Evolutionary conservation across 2,888 invertebrate genomes (phyloP).

Genomic region (Coremacera marginata): DNA sequence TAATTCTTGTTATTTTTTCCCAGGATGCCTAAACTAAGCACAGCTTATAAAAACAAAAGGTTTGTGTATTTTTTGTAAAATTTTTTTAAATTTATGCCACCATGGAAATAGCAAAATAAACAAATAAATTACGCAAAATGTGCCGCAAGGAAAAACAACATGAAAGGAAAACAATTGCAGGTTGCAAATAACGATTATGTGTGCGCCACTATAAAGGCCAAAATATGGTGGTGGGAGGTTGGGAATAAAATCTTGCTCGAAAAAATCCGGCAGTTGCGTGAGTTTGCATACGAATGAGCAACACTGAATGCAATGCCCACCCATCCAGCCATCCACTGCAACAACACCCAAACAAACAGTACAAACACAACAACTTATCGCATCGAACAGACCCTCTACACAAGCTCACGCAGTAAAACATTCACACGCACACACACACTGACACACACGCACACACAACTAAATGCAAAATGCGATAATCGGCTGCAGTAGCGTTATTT

Average conservation of each 20-base stretch:
- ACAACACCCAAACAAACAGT: neutral
- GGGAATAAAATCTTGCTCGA: neutral
- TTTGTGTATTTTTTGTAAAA: neutral
- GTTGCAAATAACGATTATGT: constrained; percentile 1
- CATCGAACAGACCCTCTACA: constrained; percentile 13
- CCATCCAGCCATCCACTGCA: neutral
- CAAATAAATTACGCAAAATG: neutral
- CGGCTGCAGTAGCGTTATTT: constrained; percentile 25
- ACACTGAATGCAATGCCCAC: neutral
- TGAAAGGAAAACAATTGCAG: neutral
- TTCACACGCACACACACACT: neutral
- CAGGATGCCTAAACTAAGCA: neutral
- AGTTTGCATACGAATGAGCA: constrained; percentile 48
- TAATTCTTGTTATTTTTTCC: neutral
- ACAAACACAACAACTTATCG: constrained; percentile 27
- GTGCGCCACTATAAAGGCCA: neutral
- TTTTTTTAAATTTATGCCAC: neutral
- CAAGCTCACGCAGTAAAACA: neutral
- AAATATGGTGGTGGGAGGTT: neutral
- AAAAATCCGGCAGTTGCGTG: constrained; percentile 43
- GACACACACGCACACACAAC: neutral
- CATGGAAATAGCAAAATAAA: neutral
- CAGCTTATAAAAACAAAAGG: neutral
- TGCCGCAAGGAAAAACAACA: neutral
- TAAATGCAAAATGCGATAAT: constrained; percentile 33